Base-by-base conservation (phyloP, 2,888 invertebrate species). In the Plutella xylostella region DNA sequence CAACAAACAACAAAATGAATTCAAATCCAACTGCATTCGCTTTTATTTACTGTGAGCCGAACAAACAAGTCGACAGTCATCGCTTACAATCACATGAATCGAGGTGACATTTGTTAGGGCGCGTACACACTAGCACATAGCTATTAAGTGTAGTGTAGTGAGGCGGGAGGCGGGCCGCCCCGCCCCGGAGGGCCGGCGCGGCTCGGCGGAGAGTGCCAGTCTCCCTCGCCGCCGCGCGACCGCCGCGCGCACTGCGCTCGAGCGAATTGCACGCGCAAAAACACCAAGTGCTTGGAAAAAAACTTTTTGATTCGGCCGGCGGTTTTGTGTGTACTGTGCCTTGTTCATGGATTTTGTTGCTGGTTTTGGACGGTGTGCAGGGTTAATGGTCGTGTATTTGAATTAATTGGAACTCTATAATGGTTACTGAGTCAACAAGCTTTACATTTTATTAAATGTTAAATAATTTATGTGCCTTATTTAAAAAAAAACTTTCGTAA, bases 211-310 rank as follows among this genome's bases (percentile, higher is more conserved):
- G 39, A 42, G 37, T 11, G 44, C 69, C 78, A 83, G 82, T 83
- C 68, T 76, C 65, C 65, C 55, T 66, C 65, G 63, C 69, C 57
- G 67, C 64, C 75, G 79, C 78, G 75, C 58, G 59, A 65, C 56
- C 53, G 60, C 53, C 73, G 80, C 82, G 80, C 79, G 82, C 71
- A 61, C 59, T 61, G 63, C 66, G 56, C 25, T 22, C 17, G 9
- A 33, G 40, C 44, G 41, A 47, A 46, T 57, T 54, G 60, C 56
- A 34, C 31, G 21, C 34, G 40, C 40, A 14, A 40, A 34, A 14
- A 42, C n/a, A 30, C 11, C 9, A 18, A 41, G 2, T 20, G 9
- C 11, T 20, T 34, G 4, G 7, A 15, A n/a, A 28, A 4, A 28
- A 12, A 42, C 11, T 42, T 20, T 31, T n/a, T 19, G 19, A 25